phyloP scores from a whole-genome alignment of 2,797 vertebrate species.

The Danio choprae region DNA sequence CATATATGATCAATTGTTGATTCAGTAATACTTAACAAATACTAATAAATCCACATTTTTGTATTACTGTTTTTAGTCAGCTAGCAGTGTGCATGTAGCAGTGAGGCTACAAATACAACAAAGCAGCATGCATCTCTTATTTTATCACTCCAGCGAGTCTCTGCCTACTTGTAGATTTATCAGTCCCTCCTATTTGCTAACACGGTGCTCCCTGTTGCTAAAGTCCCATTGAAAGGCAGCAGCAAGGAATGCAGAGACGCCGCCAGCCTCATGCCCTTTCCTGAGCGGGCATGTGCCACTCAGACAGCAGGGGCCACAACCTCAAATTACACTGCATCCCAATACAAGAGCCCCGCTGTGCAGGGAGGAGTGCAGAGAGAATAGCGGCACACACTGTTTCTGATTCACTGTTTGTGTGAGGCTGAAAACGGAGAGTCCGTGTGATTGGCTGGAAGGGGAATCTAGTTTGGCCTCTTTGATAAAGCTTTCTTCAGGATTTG shows the following conservation, averaged over 20 bases:
- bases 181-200: constrained; percentile 7
- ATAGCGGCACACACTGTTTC: constrained; percentile 61
- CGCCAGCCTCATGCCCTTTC: constrained; percentile 57
- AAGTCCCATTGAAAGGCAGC: constrained; percentile 45
- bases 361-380: constrained; percentile 51
- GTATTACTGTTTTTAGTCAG: background rate
- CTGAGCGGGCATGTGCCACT: constrained; percentile 64
- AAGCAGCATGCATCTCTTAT: background rate
- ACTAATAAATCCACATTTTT: no score
- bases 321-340: constrained; percentile 63
- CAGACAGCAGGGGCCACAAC: constrained; percentile 62
- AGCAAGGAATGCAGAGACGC: constrained; percentile 54
- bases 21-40: no score
- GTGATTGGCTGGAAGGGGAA: constrained; percentile 69
- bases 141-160: background rate
- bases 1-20: no score
- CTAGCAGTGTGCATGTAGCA: background rate
- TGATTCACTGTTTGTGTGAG: constrained; percentile 58
- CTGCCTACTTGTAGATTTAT: background rate
- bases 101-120: background rate
- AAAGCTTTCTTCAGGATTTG: constrained; percentile 69
- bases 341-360: constrained; percentile 63
- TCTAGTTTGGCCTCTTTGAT: constrained; percentile 68
- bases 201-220: constrained; percentile 28
- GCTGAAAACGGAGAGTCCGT: constrained; percentile 53